Conservation (phyloP, 1,140 invertebrate genomes). For the Drosophila subobscura region DNA sequence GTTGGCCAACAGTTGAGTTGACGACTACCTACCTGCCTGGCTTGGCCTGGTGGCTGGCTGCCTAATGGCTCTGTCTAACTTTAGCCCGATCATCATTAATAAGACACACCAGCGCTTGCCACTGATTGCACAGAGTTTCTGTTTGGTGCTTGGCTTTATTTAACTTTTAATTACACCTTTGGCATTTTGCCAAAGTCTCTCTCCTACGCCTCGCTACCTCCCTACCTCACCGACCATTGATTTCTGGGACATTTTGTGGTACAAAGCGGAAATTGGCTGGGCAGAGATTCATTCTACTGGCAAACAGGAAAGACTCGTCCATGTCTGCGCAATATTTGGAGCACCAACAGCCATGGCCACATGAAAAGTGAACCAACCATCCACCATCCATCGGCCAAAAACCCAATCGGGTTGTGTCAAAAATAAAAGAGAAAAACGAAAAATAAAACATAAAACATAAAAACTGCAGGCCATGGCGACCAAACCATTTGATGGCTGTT, state of each 20-base stretch:
- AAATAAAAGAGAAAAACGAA: conserved; percentile 24
- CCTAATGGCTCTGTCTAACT: conserved; percentile 64
- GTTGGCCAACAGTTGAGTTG: conserved; percentile 34
- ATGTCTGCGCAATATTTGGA: conserved; percentile 64
- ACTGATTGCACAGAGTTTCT: conserved; percentile 30
- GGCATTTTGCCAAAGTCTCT: conserved; percentile 63
- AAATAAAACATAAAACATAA: conserved; percentile 28
- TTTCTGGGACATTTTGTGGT: conserved; percentile 25
- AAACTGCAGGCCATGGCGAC: conserved; percentile 75
- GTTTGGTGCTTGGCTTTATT: conserved; percentile 47
- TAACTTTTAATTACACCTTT: conserved; percentile 78
- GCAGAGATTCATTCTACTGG: conserved; percentile 27
- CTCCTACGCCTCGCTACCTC: not conserved
- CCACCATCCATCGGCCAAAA: conserved; percentile 36
- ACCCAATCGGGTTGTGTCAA: conserved; percentile 59
- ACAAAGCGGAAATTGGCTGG: conserved; percentile 47
- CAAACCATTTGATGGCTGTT: conserved; percentile 61
- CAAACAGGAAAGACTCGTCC: conserved; percentile 74
- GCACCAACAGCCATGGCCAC: conserved; percentile 72
- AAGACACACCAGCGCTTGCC: conserved; percentile 38
- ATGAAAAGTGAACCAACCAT: conserved; percentile 23
- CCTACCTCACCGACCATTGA: not conserved
- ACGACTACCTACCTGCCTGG: conserved; percentile 4
- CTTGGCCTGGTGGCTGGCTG: conserved; percentile 38
- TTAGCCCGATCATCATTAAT: conserved; percentile 70